A percentile compares a stretch with the other conserved stretches of the same genome.
phyloP scores from a whole-genome alignment of 2,888 invertebrate species.

The Branchipolynoe longqiensis region DNA sequence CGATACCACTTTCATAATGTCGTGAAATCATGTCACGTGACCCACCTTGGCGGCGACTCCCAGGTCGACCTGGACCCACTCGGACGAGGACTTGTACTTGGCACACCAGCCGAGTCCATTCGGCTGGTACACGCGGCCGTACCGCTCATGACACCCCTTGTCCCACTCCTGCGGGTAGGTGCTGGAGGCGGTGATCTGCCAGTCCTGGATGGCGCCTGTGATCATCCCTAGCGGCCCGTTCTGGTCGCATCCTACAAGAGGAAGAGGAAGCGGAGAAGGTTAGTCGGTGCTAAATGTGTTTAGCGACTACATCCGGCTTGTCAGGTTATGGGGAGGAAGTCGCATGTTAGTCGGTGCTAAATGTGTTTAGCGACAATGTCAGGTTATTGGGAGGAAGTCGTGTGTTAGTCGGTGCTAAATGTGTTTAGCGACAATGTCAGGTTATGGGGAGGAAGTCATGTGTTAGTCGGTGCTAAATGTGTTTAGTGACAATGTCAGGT shows the following conservation, averaged over 20 bases:
- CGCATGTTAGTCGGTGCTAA: background rate
- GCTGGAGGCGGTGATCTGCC: constrained; percentile 84
- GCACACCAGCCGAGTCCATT: constrained; percentile 84
- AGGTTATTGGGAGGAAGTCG: background rate
- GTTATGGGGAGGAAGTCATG: background rate
- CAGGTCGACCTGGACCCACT: constrained; percentile 84
- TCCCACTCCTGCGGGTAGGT: constrained; percentile 82
- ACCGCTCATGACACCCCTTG: constrained; percentile 82
- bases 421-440: background rate
- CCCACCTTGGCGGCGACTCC: constrained; percentile 83
- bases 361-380: background rate
- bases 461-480: background rate
- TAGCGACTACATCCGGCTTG: background rate
- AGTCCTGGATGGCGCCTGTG: constrained; percentile 83
- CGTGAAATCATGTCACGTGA: background rate
- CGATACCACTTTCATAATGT: no score
- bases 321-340: background rate
- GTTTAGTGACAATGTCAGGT: no score
- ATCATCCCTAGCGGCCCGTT: constrained; percentile 82
- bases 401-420: no score
- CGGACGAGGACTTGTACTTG: constrained; percentile 82
- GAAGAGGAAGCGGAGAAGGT: no score
- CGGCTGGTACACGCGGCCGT: constrained; percentile 82
- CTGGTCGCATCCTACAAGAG: constrained; percentile 64
- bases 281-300: background rate